Conservation (phyloP, 2,888 invertebrate species). For the Bombylius major region DNA sequence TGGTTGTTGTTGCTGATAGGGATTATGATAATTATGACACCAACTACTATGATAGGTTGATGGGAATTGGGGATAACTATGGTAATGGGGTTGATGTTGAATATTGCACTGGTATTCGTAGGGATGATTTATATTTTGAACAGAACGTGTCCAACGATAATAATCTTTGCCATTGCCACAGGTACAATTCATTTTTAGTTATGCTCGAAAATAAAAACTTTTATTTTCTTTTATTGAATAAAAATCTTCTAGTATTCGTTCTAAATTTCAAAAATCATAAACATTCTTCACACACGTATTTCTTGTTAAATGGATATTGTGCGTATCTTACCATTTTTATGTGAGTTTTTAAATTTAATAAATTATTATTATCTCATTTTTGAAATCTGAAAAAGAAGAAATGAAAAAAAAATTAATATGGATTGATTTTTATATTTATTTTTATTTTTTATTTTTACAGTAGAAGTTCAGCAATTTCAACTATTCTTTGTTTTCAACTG, state of each 20-base stretch:
- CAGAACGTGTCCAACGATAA: slow-evolving; percentile 6
- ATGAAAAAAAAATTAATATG: no score
- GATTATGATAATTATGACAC: not conserved
- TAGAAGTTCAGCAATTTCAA: no score
- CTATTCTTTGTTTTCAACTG: no score
- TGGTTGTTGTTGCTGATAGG: not conserved
- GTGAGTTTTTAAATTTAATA: no score
- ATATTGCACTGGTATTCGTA: slow-evolving; percentile 1
- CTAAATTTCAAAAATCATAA: no score
- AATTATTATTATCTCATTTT: no score
- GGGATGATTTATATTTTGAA: slow-evolving; percentile 7
- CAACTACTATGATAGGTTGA: not conserved
- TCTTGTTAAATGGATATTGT: no score
- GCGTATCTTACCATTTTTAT: no score
- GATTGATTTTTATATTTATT: no score
- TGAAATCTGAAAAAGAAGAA: no score
- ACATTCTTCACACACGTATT: no score
- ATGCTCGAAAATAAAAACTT: not conserved
- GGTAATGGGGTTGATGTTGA: slow-evolving; percentile 2
- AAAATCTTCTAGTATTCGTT: not conserved
- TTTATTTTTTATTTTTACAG: no score
- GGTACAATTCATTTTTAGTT: slow-evolving; percentile 6
- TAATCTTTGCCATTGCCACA: slow-evolving; percentile 2
- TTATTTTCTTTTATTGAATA: not conserved
- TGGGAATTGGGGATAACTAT: slow-evolving; percentile 5